These are phyloP conservation scores for Sinocyclocheilus maitianheensis DNA, from an alignment of 2,113 vertebrate species.

Conservation along the genomic window DNA sequence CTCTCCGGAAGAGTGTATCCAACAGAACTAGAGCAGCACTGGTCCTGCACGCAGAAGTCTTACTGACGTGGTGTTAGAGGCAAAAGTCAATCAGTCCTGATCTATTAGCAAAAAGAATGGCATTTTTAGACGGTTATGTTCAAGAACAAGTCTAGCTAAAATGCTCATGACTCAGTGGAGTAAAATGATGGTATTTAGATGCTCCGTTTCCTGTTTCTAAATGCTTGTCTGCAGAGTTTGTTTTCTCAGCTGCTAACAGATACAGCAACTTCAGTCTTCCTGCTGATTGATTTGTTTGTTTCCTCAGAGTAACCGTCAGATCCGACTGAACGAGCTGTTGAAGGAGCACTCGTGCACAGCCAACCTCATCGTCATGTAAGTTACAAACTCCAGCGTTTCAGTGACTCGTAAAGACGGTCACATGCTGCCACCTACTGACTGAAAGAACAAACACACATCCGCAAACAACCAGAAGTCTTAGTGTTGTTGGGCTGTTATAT, in stretches of 20 bases:
- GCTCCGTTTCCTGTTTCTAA: background rate
- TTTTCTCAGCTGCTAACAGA: background rate
- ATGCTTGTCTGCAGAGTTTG: background rate
- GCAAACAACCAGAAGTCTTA: too few species aligned
- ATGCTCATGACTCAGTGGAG: background rate
- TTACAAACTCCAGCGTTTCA: conserved; percentile 35
- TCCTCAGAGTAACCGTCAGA: conserved; percentile 90
- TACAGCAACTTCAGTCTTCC: background rate
- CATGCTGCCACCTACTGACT: background rate
- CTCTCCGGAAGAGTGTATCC: too few species aligned
- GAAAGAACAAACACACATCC: too few species aligned
- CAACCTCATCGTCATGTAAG: conserved; percentile 98
- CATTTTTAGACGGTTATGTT: background rate
- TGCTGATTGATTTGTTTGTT: conserved; percentile 3
- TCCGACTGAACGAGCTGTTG: conserved; percentile 94
- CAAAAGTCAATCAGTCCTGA: too few species aligned
- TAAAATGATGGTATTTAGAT: background rate
- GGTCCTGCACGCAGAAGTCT: too few species aligned
- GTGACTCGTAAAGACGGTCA: background rate
- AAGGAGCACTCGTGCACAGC: conserved; percentile 92
- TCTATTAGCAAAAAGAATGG: background rate
- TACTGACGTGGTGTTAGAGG: background rate
- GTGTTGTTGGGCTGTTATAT: too few species aligned
- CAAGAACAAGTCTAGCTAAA: background rate
- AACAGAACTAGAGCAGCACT: too few species aligned